These are phyloP conservation scores for Leucoraja ocellata DNA, from an alignment of 2,797 vertebrate species.

Conservation along the genomic window DNA sequence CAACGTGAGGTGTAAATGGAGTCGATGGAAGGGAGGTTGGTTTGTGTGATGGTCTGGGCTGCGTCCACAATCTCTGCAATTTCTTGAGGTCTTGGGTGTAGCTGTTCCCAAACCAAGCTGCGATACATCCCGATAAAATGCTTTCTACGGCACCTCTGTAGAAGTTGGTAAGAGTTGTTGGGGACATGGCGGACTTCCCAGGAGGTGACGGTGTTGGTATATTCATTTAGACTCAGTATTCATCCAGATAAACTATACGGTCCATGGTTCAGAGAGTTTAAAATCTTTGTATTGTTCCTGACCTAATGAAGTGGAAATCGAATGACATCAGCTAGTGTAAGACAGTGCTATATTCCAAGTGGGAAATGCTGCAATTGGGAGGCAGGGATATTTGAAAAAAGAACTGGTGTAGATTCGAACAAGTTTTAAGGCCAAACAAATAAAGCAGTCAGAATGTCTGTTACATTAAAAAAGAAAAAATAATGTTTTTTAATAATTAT, in stretches of 20 bases:
- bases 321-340: not conserved
- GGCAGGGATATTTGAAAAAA: not conserved
- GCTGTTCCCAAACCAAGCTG: no score
- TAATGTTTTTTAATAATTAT: not conserved
- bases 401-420: not conserved
- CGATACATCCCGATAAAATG: no score
- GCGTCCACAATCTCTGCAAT: no score
- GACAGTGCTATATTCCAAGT: not conserved
- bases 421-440: not conserved
- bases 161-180: no score
- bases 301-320: conserved; percentile 1
- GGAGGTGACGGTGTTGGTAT: no score
- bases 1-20: no score
- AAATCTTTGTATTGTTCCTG: not conserved
- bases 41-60: no score
- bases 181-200: no score
- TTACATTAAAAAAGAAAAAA: not conserved
- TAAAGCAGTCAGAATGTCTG: not conserved
- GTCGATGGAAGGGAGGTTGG: no score
- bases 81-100: no score
- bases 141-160: no score
- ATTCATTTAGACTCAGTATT: no score
- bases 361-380: not conserved
- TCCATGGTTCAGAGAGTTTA: not conserved
- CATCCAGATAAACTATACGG: not conserved